phyloP scores from a whole-genome alignment of 2,888 invertebrate genomes.

The Pristionchus arcanus region DNA sequence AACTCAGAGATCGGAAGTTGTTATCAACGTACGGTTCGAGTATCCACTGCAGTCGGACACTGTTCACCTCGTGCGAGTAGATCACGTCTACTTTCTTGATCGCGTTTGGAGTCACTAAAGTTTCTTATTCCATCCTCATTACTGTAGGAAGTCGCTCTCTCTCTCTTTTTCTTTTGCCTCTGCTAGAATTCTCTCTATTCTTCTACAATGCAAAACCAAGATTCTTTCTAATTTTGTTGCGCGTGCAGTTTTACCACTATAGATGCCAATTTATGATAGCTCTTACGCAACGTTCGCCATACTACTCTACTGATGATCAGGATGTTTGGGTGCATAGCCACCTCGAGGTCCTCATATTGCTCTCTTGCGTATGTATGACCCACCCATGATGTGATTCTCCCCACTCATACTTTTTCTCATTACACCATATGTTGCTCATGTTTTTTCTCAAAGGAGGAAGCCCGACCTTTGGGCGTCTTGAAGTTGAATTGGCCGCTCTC shows the following conservation, averaged over 20 bases:
- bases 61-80: constrained; percentile 76
- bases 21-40: constrained; percentile 69
- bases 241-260: too few species aligned
- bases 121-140: not conserved
- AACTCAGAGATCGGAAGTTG: not conserved
- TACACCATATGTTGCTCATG: constrained; percentile 54
- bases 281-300: too few species aligned
- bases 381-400: not conserved
- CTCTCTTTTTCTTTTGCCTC: too few species aligned
- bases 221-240: too few species aligned
- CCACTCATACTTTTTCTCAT: not conserved
- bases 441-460: constrained; percentile 4
- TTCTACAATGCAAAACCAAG: too few species aligned
- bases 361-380: not conserved
- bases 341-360: not conserved
- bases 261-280: too few species aligned
- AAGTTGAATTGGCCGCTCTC: constrained; percentile 76
- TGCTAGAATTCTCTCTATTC: too few species aligned
- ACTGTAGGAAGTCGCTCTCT: too few species aligned
- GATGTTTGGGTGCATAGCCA: not conserved
- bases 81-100: constrained; percentile 78
- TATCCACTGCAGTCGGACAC: constrained; percentile 78
- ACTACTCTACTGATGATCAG: too few species aligned
- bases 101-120: constrained; percentile 72
- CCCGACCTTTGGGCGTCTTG: constrained; percentile 57